Base-by-base conservation (phyloP, 1,140 invertebrate species). In the Rhagoletis pomonella region DNA sequence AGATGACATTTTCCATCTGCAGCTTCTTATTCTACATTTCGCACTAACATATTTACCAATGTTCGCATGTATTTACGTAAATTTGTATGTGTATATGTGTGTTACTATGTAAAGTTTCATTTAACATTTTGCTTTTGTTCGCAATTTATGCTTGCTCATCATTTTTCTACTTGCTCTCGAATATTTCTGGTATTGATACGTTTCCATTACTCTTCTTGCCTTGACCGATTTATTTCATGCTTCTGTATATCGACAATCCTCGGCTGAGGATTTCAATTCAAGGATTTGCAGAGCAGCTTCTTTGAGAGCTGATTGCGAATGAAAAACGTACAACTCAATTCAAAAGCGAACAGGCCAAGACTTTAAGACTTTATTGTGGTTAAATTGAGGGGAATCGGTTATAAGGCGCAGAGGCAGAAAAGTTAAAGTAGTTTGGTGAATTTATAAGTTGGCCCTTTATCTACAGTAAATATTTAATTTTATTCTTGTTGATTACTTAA, bases 141-240 rank as follows among this genome's bases (percentile, higher is more conserved):
- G 47, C 47, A 81, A 81, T 81, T 81, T 81, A 81, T 81, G 73
- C 73, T 50, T 81, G 73, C 73, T 50, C 73, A 81, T 81, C 73
- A 81, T 58, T 81, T 81, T 81, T n/a, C 73, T 3, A 19, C 73
- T 81, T 81, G 47, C 17, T 29, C 12, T 81, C 73, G 73, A 42
- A 55, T 81, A 81, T 81, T 81, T 81, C 73, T 81, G 73, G 44
- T 81, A 81, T 81, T 81, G 73, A 81, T 81, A 81, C 73, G 73
- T 81, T 81, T 14, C 73, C 47, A 14, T 19, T 19, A 44, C 47
- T 10, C 19, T 81, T 19, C 19, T 4, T 81, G 73, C 73, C 73
- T 81, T 81, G 73, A 81, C 73, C 73, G 47, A 81, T 81, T 81
- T 81, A 58, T 81, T 81, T 55, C 55, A 50, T 7, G 47, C 73